Evolutionary conservation across 2,113 vertebrate genomes (phyloP).

Genomic region (Menura novaehollandiae): DNA sequence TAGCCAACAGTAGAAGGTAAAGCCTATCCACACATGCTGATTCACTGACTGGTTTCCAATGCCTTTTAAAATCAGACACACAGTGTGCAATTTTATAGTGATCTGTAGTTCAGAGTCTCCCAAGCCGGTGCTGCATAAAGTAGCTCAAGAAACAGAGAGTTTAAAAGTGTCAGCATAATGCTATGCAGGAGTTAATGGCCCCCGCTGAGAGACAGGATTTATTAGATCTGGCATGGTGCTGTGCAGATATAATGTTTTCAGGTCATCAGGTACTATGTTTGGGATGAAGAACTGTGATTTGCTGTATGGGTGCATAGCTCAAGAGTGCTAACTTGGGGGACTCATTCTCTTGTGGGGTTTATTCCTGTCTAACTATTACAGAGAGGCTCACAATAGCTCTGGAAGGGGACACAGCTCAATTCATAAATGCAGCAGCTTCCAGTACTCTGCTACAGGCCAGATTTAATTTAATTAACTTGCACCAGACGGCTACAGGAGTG

Average conservation of each 20-base stretch:
- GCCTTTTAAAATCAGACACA: neutral
- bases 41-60: neutral
- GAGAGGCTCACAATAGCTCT: neutral
- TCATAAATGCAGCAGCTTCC: neutral
- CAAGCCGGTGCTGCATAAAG: neutral
- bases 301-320: neutral
- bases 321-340: neutral
- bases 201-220: neutral
- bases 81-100: neutral
- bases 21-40: neutral
- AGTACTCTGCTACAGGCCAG: neutral
- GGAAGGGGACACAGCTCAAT: neutral
- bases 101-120: neutral
- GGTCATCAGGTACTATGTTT: neutral
- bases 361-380: neutral
- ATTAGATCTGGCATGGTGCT: neutral
- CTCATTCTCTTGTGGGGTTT: neutral
- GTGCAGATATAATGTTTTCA: neutral
- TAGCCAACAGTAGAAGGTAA: neutral
- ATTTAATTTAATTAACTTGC: slow-evolving; percentile 11
- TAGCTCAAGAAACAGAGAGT: neutral
- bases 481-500: neutral
- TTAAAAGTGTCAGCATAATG: neutral
- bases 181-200: neutral
- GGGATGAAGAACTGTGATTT: neutral